A percentile compares a stretch with the other conserved stretches of the same genome.
Conservation (phyloP, 2,797 vertebrate species). For the Alauda arvensis region DNA sequence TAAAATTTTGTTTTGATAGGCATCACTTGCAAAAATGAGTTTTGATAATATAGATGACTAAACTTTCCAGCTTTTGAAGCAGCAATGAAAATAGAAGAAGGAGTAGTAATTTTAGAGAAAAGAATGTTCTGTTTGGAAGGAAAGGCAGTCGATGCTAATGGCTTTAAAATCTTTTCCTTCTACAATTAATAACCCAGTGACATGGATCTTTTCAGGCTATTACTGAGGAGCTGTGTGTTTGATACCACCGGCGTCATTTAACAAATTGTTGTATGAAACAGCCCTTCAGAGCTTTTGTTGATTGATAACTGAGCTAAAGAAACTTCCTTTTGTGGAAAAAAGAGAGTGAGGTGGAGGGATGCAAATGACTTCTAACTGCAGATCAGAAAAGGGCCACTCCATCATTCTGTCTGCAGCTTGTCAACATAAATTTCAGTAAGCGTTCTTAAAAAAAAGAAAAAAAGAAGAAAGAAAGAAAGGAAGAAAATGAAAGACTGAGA, state of each 20-base stretch:
- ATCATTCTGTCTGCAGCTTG: conserved; percentile 37
- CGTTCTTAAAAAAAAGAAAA: neutral
- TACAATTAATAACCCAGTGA: conserved; percentile 46
- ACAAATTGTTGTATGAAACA: conserved; percentile 50
- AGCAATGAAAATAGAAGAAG: neutral
- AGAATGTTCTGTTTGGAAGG: neutral
- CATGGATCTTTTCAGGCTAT: conserved; percentile 37
- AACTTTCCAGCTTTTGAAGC: neutral
- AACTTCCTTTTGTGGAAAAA: conserved; percentile 24
- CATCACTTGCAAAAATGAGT: neutral
- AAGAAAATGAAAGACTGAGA: neutral
- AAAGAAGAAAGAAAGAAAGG: neutral
- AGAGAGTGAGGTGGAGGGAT: conserved; percentile 12
- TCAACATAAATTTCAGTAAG: conserved; percentile 20
- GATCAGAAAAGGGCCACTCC: conserved; percentile 27
- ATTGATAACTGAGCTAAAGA: conserved; percentile 50
- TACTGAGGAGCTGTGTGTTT: conserved; percentile 36
- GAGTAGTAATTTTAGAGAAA: neutral
- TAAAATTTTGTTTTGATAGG: neutral
- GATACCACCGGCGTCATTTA: conserved; percentile 17
- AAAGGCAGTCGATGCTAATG: conserved; percentile 1
- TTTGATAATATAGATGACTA: neutral
- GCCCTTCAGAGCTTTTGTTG: conserved; percentile 40
- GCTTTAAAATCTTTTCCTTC: conserved; percentile 23
- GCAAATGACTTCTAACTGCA: conserved; percentile 40